These are phyloP conservation scores for Rhamphomyia laevipes DNA, from an alignment of 2,888 invertebrate species.

Conservation along the genomic window DNA sequence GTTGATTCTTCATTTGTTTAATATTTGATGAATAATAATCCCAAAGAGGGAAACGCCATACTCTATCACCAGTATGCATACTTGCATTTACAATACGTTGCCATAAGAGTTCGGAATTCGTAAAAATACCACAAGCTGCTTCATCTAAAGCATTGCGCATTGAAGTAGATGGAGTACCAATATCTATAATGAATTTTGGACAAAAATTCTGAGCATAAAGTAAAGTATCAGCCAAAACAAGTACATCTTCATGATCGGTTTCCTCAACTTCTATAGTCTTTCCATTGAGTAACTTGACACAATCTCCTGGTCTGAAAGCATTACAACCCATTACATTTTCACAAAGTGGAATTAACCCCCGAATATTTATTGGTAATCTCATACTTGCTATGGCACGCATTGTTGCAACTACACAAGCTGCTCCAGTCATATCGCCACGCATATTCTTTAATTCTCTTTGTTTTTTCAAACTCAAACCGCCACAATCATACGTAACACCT, in stretches of 20 bases:
- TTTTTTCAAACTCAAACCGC: slow-evolving; percentile 58
- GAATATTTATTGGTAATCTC: slow-evolving; percentile 57
- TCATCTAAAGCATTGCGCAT: slow-evolving; percentile 50
- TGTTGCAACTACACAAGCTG: slow-evolving; percentile 62
- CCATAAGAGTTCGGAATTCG: slow-evolving; percentile 58
- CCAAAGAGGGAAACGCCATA: slow-evolving; percentile 77
- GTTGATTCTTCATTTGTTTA: not conserved
- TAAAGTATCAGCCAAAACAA: slow-evolving; percentile 66
- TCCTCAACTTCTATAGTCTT: slow-evolving; percentile 54
- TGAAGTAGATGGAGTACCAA: slow-evolving; percentile 68
- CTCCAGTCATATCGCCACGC: slow-evolving; percentile 80
- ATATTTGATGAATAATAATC: slow-evolving; percentile 45
- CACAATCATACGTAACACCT: slow-evolving; percentile 57
- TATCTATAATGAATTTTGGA: slow-evolving; percentile 59
- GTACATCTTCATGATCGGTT: slow-evolving; percentile 66
- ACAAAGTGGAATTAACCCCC: slow-evolving; percentile 61
- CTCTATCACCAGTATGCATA: slow-evolving; percentile 60
- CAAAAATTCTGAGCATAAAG: slow-evolving; percentile 53
- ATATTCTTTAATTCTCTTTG: slow-evolving; percentile 36
- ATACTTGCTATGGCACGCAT: slow-evolving; percentile 57
- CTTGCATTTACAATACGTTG: slow-evolving; percentile 53
- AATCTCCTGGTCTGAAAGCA: slow-evolving; percentile 70
- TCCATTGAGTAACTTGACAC: slow-evolving; percentile 60
- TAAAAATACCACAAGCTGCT: slow-evolving; percentile 60
- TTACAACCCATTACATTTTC: slow-evolving; percentile 70